phyloP scores from a whole-genome alignment of 2,113 vertebrate genomes.

The Rhegmatorhina hoffmannsi region DNA sequence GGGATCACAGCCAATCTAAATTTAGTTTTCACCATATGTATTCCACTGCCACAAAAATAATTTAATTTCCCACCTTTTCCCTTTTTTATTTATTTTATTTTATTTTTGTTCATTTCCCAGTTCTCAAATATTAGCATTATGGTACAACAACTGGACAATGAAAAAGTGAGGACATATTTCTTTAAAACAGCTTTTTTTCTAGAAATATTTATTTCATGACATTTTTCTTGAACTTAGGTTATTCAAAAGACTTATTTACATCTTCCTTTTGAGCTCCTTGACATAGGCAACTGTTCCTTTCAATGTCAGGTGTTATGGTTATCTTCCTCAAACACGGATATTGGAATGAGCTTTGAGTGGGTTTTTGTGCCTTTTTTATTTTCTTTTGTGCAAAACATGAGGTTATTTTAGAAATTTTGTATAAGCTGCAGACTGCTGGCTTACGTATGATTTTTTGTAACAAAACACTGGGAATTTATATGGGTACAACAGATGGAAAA shows the following conservation, averaged over 20 bases:
- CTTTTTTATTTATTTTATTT: neutral
- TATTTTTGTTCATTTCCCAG: neutral
- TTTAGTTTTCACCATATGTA: slow-evolving; percentile 29
- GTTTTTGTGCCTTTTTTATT: too few relatives aligned
- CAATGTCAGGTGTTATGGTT: neutral
- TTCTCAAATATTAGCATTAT: neutral
- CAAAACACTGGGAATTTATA: neutral
- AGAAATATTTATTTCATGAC: neutral
- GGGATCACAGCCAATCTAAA: slow-evolving; percentile 28
- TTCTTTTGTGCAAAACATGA: neutral
- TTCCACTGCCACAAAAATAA: neutral
- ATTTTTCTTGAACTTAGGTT: neutral
- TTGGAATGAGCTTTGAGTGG: too few relatives aligned
- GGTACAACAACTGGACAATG: neutral
- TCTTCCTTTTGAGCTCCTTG: neutral
- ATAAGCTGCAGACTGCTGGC: neutral
- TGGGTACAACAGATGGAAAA: neutral
- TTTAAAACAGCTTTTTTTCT: neutral
- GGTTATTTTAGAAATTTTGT: neutral
- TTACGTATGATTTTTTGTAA: neutral
- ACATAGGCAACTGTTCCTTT: neutral
- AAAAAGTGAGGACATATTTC: neutral
- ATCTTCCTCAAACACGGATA: neutral
- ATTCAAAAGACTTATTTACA: neutral
- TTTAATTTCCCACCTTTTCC: neutral